Percentiles rank a stretch among this genome's conserved stretches.
These are phyloP conservation scores for Zoanthus sansibaricus DNA, from an alignment of 92 coral and sea anemone genomes.

Conservation along the genomic window DNA sequence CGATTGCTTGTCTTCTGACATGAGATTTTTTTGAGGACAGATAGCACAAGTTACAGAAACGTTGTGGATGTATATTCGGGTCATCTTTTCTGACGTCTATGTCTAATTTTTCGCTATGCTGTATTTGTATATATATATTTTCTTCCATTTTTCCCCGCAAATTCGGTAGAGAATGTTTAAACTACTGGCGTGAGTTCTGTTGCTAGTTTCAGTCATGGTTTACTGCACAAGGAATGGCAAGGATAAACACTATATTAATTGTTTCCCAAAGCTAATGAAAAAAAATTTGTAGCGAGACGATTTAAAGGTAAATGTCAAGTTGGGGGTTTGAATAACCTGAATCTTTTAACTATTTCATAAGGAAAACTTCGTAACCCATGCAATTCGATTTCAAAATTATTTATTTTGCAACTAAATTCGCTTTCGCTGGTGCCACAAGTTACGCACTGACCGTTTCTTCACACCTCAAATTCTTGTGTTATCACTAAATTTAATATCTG, in stretches of 20 bases:
- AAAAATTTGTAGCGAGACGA: background rate
- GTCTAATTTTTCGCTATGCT: background rate
- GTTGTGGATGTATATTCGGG: too few relatives aligned
- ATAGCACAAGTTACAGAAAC: too few relatives aligned
- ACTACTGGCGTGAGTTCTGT: background rate
- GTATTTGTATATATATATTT: background rate
- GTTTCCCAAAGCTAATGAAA: background rate
- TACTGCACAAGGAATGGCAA: background rate
- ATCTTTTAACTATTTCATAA: background rate
- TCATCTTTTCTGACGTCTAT: slow-evolving; percentile 5
- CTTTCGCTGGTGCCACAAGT: background rate
- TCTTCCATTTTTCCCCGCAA: background rate
- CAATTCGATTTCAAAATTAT: background rate
- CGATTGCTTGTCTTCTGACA: too few relatives aligned
- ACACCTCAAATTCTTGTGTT: background rate
- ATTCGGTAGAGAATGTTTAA: background rate
- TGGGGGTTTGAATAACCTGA: background rate
- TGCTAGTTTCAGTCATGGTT: background rate
- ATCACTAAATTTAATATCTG: background rate
- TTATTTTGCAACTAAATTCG: background rate
- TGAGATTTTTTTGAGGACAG: too few relatives aligned
- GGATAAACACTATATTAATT: background rate
- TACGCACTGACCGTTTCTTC: background rate
- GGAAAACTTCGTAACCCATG: background rate
- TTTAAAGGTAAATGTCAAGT: background rate